Evolutionary conservation across 2,113 vertebrate species (phyloP).

Genomic region (Sakesphorus luctuosus): DNA sequence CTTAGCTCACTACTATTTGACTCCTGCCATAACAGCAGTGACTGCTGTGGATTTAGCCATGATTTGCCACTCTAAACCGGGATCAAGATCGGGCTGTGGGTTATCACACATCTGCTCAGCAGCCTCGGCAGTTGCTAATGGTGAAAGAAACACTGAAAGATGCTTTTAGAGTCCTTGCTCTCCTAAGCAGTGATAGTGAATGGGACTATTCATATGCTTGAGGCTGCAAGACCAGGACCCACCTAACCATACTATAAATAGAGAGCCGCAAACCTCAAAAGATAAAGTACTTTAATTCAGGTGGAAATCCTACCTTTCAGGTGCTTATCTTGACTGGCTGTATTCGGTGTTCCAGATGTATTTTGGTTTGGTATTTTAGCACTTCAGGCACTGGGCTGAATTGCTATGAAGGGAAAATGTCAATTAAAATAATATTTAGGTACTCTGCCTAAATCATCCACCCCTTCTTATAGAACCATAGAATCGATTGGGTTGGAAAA

Average conservation of each 20-base stretch:
- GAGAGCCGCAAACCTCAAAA: neutral
- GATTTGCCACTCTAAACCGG: neutral
- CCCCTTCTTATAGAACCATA: neutral
- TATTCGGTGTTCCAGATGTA: neutral
- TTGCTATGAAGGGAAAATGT: neutral
- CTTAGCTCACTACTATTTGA: slow-evolving; percentile 8
- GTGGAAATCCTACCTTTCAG: neutral
- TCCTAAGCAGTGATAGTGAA: neutral
- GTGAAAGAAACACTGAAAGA: neutral
- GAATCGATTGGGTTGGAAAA: too few relatives aligned
- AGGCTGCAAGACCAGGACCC: neutral
- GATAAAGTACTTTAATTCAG: neutral
- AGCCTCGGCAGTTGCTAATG: neutral
- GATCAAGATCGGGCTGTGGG: fast-evolving
- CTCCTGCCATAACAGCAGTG: fast-evolving
- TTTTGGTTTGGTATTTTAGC: neutral
- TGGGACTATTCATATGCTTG: neutral
- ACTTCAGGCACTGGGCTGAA: neutral
- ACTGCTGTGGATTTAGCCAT: neutral
- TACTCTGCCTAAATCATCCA: neutral
- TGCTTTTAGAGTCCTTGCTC: neutral
- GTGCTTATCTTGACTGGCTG: neutral
- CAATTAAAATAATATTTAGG: neutral
- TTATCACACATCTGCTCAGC: neutral
- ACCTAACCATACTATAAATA: neutral